A percentile compares a stretch with the other conserved stretches of the same genome.
Evolutionary conservation across 2,888 invertebrate genomes (phyloP).

Genomic region (Sarcophaga variegata): DNA sequence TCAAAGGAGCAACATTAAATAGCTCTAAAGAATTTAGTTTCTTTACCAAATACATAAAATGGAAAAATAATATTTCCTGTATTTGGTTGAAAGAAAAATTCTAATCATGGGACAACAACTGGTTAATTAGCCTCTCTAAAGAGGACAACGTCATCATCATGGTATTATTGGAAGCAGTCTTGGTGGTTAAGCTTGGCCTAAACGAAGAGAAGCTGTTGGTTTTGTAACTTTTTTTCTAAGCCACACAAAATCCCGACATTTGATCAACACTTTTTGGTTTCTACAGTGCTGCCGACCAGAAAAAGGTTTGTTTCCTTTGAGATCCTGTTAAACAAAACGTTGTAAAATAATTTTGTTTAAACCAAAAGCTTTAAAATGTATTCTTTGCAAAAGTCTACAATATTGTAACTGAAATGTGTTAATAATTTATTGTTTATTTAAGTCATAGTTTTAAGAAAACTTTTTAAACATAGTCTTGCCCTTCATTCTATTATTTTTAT

Average conservation of each 20-base stretch:
- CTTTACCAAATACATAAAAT: background rate
- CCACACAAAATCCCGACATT: slow-evolving; percentile 50
- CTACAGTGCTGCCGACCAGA: background rate
- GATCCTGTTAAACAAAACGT: slow-evolving; percentile 8
- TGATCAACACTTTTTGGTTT: slow-evolving; percentile 65
- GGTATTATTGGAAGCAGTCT: slow-evolving; percentile 17
- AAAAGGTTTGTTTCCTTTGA: slow-evolving; percentile 48
- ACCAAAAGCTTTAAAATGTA: slow-evolving; percentile 50
- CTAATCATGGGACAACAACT: slow-evolving; percentile 5
- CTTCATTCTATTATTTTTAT: slow-evolving; percentile 33
- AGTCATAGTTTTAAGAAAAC: slow-evolving; percentile 25
- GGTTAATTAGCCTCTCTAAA: slow-evolving; percentile 10
- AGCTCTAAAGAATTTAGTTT: background rate
- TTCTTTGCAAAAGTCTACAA: slow-evolving; percentile 34
- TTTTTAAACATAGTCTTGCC: slow-evolving; percentile 64
- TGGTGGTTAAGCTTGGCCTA: background rate
- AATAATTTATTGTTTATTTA: slow-evolving; percentile 12
- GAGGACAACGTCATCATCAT: background rate
- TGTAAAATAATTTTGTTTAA: slow-evolving; percentile 37
- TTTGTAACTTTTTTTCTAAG: background rate
- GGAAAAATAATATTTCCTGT: too few species aligned
- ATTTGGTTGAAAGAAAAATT: too few species aligned
- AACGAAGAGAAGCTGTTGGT: slow-evolving; percentile 66
- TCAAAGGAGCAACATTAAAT: slow-evolving; percentile 38
- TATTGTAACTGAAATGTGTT: too few species aligned